Conservation (phyloP, 2,888 invertebrate species). For the Vesta saturnalis region DNA sequence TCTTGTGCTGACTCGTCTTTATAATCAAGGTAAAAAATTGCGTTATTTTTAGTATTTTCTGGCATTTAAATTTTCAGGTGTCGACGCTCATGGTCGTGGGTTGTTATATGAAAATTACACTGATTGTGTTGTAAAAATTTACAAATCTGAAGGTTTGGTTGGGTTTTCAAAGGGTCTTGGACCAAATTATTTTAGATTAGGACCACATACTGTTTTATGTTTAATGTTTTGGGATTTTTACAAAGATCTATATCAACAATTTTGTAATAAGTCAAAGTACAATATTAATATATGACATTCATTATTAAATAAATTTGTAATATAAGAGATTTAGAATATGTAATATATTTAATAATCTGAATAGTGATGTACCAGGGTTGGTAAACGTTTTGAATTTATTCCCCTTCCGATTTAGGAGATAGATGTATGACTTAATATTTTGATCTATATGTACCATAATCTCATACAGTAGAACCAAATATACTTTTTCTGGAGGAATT, state of each 20-base stretch:
- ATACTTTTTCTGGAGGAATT: too few species aligned
- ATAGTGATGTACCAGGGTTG: too few species aligned
- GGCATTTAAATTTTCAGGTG: too few species aligned
- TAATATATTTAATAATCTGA: too few species aligned
- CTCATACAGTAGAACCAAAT: too few species aligned
- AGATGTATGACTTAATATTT: too few species aligned
- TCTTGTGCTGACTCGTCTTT: slow-evolving; percentile 85
- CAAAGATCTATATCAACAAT: slow-evolving; percentile 58
- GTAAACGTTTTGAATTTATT: too few species aligned
- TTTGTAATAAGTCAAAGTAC: not conserved
- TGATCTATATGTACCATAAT: too few species aligned
- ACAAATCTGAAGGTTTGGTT: slow-evolving; percentile 76
- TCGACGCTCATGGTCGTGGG: slow-evolving; percentile 69
- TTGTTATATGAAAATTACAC: slow-evolving; percentile 75
- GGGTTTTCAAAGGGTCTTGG: slow-evolving; percentile 93
- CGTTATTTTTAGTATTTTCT: slow-evolving; percentile 39
- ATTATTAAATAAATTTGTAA: too few species aligned
- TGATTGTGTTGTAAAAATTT: slow-evolving; percentile 82
- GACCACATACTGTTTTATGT: slow-evolving; percentile 89
- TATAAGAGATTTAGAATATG: too few species aligned
- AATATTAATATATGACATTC: not conserved
- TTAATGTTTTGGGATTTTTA: slow-evolving; percentile 89
- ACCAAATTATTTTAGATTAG: slow-evolving; percentile 87
- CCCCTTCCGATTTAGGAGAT: too few species aligned
- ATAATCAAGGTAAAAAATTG: slow-evolving; percentile 77